Evolutionary conservation across 1,140 invertebrate genomes (phyloP).

Genomic region (Trichonephila inaurata): DNA sequence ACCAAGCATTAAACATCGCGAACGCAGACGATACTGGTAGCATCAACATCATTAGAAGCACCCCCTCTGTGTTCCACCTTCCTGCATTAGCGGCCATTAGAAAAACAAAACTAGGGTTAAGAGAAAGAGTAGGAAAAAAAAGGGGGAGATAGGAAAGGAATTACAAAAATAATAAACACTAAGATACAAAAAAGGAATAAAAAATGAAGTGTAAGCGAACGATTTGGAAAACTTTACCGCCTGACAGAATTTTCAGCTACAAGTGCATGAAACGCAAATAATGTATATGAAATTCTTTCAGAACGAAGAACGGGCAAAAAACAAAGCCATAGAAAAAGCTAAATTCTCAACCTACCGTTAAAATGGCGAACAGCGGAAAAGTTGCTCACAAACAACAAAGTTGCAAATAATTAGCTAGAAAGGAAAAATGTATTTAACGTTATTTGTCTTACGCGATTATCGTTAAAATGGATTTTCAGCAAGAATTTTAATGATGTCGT

Average conservation of each 20-base stretch:
- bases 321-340: not conserved
- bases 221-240: not conserved
- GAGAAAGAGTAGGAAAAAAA: not conserved
- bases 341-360: not conserved
- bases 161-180: constrained; percentile 9
- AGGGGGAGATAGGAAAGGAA: not conserved
- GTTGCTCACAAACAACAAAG: too few species aligned
- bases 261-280: constrained; percentile 7
- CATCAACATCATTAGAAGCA: constrained; percentile 18
- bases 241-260: not conserved
- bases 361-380: not conserved
- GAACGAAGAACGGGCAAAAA: not conserved
- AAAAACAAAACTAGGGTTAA: not conserved
- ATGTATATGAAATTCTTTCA: not conserved
- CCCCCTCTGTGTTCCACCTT: not conserved
- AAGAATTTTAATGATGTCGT: constrained; percentile 17
- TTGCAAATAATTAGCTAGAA: not conserved
- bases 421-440: not conserved
- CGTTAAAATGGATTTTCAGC: not conserved
- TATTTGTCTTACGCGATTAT: constrained; percentile 12
- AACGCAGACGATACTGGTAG: not conserved
- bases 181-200: not conserved
- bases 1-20: constrained; percentile 17
- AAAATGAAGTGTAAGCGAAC: not conserved
- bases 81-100: too few species aligned